phyloP scores from a whole-genome alignment of 2,113 vertebrate species.

The Ellobius talpinus region DNA sequence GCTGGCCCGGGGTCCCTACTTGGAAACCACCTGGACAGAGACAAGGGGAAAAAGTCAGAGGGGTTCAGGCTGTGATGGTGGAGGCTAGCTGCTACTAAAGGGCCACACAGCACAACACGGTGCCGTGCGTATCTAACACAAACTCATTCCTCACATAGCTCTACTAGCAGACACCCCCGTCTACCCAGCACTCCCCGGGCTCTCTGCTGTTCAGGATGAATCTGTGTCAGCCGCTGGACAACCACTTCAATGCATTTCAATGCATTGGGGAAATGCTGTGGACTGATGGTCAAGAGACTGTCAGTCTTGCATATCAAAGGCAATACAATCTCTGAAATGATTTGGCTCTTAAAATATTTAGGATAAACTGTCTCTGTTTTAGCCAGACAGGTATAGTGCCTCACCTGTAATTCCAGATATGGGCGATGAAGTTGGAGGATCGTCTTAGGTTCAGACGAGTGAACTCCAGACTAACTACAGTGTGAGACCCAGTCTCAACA shows the following conservation, averaged over 20 bases:
- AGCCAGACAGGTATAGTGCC: neutral
- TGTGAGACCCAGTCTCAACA: neutral
- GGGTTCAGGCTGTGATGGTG: neutral
- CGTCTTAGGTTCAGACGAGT: neutral
- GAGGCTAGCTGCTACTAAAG: neutral
- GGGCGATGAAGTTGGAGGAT: neutral
- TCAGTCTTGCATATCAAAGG: neutral
- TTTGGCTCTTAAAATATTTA: neutral
- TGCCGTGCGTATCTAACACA: neutral
- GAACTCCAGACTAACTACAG: neutral
- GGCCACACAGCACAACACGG: neutral
- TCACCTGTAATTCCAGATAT: neutral
- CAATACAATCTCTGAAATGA: too few species aligned
- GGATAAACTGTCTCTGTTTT: neutral
- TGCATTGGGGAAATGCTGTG: neutral
- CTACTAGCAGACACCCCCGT: neutral
- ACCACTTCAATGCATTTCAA: neutral
- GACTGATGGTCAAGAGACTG: neutral
- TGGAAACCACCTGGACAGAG: neutral
- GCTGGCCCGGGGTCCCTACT: too few species aligned
- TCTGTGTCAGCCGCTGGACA: neutral
- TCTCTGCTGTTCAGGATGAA: neutral
- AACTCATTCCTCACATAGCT: rapidly evolving
- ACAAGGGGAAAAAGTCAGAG: neutral
- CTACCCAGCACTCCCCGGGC: neutral